Evolutionary conservation across 2,888 invertebrate genomes (phyloP), one percentile per base, ranked within the genome.

Genomic region (Pyrrhia umbra): DNA sequence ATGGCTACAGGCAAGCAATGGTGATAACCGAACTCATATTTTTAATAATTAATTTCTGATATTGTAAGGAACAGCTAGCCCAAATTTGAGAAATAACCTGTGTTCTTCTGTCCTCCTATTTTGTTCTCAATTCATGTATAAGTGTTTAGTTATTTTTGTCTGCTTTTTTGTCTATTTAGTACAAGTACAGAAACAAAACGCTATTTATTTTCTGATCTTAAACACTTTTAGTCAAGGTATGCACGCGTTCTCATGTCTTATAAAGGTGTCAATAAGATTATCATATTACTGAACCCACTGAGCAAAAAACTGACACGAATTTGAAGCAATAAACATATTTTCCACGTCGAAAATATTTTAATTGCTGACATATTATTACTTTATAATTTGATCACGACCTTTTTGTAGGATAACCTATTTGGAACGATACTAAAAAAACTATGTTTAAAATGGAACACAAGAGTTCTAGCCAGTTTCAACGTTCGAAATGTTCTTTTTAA

Each of bases 381-480:
- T 49, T 52, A 45, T 52, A 23, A 57, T 62, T 54, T 15, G 6
- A 52, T 13, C n/a, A 43, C 47, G 1, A n/a, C 1, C 15, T 43
- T 54, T 59, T 43, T 55, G 2, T 34, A 51, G 54, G 8, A 9
- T 34, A 25, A 42, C 13, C 30, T 62, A 40, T 54, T 37, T 30
- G 20, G 16, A 21, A 37, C 25, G 23, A 21, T 21, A 59, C n/a
- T 18, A 37, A 54, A 61, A 46, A 68, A 45, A 50, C 49, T 10
- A 21, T 52, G 65, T 68, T 50, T 13, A 75, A 79, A 69, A 77
- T 78, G 69, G 62, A 75, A 69, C 60, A 57, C 15, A 15, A 18
- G 16, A 52, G 23, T 0, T n/a, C 13, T 16, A 47, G 40, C 34
- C 34, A 25, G n/a, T 34, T 45, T 45, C 20, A 42, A 20, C 10